These are phyloP conservation scores for Parapsyche elsis DNA, from an alignment of 1,140 invertebrate genomes.

Conservation along the genomic window DNA sequence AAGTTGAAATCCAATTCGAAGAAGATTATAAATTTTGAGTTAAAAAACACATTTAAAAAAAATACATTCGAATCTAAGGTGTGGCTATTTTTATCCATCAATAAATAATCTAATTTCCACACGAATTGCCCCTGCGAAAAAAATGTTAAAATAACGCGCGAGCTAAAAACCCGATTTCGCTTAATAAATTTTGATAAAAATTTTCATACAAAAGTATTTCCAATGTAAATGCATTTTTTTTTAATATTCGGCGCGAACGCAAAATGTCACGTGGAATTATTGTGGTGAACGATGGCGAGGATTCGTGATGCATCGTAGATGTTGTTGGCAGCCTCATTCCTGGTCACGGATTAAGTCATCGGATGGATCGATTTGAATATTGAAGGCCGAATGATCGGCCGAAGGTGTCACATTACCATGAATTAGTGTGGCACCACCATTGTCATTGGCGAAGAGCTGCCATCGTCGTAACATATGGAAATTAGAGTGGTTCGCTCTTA, in stretches of 20 bases:
- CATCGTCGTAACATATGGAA: slow-evolving; percentile 7
- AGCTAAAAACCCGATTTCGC: too few species aligned
- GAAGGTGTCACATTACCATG: slow-evolving; percentile 37
- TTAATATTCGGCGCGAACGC: not conserved
- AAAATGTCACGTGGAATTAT: not conserved
- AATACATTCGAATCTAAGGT: too few species aligned
- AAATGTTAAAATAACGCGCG: too few species aligned
- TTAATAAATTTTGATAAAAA: not conserved
- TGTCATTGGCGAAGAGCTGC: not conserved
- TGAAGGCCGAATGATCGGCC: not conserved
- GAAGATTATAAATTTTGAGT: too few species aligned
- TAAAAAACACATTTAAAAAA: too few species aligned
- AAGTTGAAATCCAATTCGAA: too few species aligned
- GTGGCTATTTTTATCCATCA: too few species aligned
- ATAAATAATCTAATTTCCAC: slow-evolving; percentile 1
- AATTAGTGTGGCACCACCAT: slow-evolving; percentile 30
- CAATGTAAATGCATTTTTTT: slow-evolving; percentile 7
- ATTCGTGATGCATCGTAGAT: slow-evolving; percentile 20
- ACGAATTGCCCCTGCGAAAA: not conserved
- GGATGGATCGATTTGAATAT: slow-evolving; percentile 31
- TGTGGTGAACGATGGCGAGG: not conserved
- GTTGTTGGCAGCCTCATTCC: slow-evolving; percentile 8
- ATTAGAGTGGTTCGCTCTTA: not conserved
- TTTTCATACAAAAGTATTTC: slow-evolving; percentile 22
- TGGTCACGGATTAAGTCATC: slow-evolving; percentile 34